Percentiles rank a stretch among this genome's conserved stretches.
These are phyloP conservation scores for Ctenopoma kingsleyae DNA, from an alignment of 2,797 vertebrate species.

Conservation along the genomic window DNA sequence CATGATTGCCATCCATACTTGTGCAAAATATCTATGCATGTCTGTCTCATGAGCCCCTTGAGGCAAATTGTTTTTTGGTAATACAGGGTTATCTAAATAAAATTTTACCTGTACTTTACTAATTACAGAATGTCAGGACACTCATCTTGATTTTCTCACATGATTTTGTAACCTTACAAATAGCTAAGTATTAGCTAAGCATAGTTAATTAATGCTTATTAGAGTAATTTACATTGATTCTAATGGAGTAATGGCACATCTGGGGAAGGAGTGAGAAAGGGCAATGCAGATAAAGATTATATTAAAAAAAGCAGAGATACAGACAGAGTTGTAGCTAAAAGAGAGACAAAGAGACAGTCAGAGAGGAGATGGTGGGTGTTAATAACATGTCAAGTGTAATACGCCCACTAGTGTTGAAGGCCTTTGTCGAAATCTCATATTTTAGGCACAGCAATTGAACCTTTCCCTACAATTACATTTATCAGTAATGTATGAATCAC, in stretches of 20 bases:
- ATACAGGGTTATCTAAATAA: too few species aligned
- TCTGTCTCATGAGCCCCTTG: neutral
- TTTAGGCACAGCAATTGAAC: constrained; percentile 68
- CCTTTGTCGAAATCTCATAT: constrained; percentile 64
- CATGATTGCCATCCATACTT: too few species aligned
- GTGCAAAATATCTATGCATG: neutral
- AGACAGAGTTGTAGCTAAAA: constrained; percentile 14
- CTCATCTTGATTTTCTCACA: neutral
- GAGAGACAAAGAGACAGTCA: constrained; percentile 30
- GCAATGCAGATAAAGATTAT: constrained; percentile 1
- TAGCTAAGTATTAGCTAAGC: neutral
- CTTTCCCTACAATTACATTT: constrained; percentile 66
- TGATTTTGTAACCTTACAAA: constrained; percentile 23
- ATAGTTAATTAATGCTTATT: constrained; percentile 22
- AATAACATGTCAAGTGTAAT: constrained; percentile 67
- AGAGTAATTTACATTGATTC: constrained; percentile 13
- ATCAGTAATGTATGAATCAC: constrained; percentile 62
- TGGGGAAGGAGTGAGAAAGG: neutral
- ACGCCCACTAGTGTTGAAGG: constrained; percentile 40
- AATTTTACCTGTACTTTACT: neutral
- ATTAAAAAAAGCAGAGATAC: constrained; percentile 4
- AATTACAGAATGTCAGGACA: constrained; percentile 13
- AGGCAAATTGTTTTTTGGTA: too few species aligned
- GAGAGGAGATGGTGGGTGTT: constrained; percentile 52
- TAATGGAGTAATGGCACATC: constrained; percentile 11